phyloP scores from a whole-genome alignment of 2,797 vertebrate species.

The Sardinella longiceps region DNA sequence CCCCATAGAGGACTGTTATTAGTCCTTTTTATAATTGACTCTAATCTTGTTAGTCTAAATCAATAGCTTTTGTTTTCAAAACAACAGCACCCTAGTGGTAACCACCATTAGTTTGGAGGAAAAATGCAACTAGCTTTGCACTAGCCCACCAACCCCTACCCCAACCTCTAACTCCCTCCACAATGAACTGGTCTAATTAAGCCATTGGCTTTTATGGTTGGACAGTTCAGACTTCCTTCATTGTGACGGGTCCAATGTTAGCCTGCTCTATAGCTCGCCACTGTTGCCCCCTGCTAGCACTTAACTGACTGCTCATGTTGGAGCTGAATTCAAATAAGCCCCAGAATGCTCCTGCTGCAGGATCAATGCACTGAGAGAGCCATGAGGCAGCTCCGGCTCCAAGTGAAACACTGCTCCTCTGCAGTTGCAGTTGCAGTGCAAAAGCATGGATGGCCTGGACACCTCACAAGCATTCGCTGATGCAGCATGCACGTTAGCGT shows the following conservation, averaged over 20 bases:
- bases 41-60: constrained; percentile 75
- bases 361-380: constrained; percentile 76
- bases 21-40: constrained; percentile 72
- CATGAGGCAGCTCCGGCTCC: constrained; percentile 70
- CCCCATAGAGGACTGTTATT: constrained; percentile 57
- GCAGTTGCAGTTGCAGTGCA: background rate
- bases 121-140: constrained; percentile 29
- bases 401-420: background rate
- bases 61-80: constrained; percentile 65
- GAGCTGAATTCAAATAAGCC: constrained; percentile 67
- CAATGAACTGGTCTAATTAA: constrained; percentile 54
- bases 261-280: background rate
- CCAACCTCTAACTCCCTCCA: constrained; percentile 15
- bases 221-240: constrained; percentile 42
- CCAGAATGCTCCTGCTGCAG: constrained; percentile 76
- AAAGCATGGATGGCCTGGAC: background rate
- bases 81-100: constrained; percentile 63
- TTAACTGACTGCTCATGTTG: background rate
- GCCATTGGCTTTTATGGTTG: constrained; percentile 42
- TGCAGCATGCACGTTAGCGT: constrained; percentile 49
- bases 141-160: background rate
- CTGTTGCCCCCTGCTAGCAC: background rate
- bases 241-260: constrained; percentile 50
- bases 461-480: constrained; percentile 20
- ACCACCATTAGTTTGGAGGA: constrained; percentile 58